A percentile compares a stretch with the other conserved stretches of the same genome.
Evolutionary conservation across 1,140 invertebrate species (phyloP).

Genomic region (Leptinotarsa undecemlineata): DNA sequence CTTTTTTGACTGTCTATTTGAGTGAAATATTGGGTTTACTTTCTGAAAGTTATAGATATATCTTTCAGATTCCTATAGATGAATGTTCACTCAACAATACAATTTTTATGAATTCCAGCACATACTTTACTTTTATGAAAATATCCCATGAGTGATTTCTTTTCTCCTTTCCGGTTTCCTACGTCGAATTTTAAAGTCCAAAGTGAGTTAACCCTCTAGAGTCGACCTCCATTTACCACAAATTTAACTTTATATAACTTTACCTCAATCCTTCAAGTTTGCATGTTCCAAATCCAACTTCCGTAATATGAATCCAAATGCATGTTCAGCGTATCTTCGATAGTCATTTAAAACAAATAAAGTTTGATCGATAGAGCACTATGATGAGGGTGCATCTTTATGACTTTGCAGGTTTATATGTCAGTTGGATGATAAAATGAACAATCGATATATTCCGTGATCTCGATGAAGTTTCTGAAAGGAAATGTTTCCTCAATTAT

Average conservation of each 20-base stretch:
- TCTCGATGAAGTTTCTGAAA: neutral
- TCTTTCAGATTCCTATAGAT: too few species aligned
- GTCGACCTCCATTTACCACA: neutral
- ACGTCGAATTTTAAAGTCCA: too few species aligned
- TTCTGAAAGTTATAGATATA: too few species aligned
- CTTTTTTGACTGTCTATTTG: too few species aligned
- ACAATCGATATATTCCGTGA: slow-evolving; percentile 1
- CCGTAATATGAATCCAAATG: slow-evolving; percentile 14
- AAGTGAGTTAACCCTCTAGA: too few species aligned
- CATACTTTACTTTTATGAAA: too few species aligned
- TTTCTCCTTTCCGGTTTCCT: too few species aligned
- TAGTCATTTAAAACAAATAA: slow-evolving; percentile 15
- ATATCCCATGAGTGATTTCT: too few species aligned
- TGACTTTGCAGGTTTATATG: slow-evolving; percentile 8
- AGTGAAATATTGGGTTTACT: too few species aligned
- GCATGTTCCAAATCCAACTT: slow-evolving; percentile 12
- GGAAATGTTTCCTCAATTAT: neutral
- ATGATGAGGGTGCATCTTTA: neutral
- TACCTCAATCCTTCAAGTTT: neutral
- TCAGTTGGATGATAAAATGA: neutral
- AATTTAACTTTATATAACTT: slow-evolving; percentile 4
- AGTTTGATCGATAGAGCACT: slow-evolving; percentile 12
- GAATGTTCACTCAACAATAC: too few species aligned
- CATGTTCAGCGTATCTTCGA: slow-evolving; percentile 5
- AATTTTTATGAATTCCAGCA: too few species aligned